Conservation (phyloP, 1,140 invertebrate genomes). For the Varroa destructor region DNA sequence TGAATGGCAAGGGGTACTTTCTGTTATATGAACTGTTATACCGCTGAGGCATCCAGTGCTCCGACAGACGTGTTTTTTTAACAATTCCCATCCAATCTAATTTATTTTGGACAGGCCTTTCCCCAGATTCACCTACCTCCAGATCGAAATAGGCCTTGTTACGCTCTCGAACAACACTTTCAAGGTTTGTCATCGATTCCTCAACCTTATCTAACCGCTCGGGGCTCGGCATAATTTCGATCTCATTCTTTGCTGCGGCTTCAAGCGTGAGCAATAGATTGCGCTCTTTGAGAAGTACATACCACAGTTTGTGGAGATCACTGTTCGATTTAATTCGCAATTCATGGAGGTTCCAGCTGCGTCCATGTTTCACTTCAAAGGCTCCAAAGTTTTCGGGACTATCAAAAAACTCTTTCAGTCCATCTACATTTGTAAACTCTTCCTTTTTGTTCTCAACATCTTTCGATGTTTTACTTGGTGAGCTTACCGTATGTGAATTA, state of each 20-base stretch:
- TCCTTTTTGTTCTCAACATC: background rate
- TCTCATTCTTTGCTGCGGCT: conserved; percentile 55
- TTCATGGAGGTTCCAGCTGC: conserved; percentile 79
- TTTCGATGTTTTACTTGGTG: background rate
- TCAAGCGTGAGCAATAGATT: conserved; percentile 98
- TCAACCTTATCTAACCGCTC: conserved; percentile 87
- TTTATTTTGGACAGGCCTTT: conserved; percentile 47
- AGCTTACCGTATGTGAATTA: no score
- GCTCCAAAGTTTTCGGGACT: conserved; percentile 67
- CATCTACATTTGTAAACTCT: conserved; percentile 30
- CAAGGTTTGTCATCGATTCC: conserved; percentile 88
- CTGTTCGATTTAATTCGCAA: conserved; percentile 83
- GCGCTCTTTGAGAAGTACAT: conserved; percentile 79
- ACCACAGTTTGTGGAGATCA: conserved; percentile 97
- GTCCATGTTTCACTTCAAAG: conserved; percentile 55
- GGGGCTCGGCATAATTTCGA: conserved; percentile 71
- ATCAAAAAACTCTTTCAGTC: conserved; percentile 82
- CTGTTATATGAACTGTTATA: conserved; percentile 2
- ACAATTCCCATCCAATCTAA: conserved; percentile 18
- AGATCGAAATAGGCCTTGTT: conserved; percentile 76
- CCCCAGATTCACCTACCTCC: conserved; percentile 74
- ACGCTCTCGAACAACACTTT: conserved; percentile 75
- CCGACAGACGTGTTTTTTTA: background rate
- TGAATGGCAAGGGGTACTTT: conserved; percentile 16
- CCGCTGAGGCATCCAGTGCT: background rate